phyloP scores from a whole-genome alignment of 2,888 invertebrate species.

The Saturnia pavonia region DNA sequence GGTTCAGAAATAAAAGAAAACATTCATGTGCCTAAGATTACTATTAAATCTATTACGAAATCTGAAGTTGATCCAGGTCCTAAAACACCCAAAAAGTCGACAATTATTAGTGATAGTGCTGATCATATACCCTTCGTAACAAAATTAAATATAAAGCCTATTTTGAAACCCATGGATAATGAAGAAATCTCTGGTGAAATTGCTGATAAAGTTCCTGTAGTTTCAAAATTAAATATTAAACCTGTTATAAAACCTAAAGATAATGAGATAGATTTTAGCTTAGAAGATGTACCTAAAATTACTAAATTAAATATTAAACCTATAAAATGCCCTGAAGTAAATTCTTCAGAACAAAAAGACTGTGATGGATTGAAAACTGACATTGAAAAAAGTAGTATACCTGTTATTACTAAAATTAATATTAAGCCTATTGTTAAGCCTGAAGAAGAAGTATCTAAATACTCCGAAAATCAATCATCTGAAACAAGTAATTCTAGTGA shows the following conservation, averaged over 20 bases:
- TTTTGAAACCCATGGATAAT: conserved; percentile 69
- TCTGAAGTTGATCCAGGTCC: conserved; percentile 47
- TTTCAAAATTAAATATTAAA: conserved; percentile 81
- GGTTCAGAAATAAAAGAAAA: conserved; percentile 58
- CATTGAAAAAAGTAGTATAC: conserved; percentile 69
- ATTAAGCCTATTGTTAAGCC: conserved; percentile 82
- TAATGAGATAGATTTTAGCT: conserved; percentile 69
- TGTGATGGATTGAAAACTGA: conserved; percentile 69
- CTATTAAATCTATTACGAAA: conserved; percentile 77
- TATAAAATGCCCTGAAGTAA: conserved; percentile 72
- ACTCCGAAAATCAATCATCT: conserved; percentile 72
- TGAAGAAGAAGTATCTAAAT: conserved; percentile 61
- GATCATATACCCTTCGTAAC: conserved; percentile 71
- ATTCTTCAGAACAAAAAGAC: conserved; percentile 70
- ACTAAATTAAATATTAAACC: conserved; percentile 80
- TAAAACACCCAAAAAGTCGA: conserved; percentile 52
- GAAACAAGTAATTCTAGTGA: conserved; percentile 76
- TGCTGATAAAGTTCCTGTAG: conserved; percentile 73
- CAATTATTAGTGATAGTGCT: conserved; percentile 48
- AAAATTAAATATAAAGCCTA: conserved; percentile 73
- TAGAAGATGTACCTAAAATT: conserved; percentile 77
- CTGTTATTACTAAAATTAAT: conserved; percentile 77
- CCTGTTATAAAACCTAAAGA: conserved; percentile 76
- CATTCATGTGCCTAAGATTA: conserved; percentile 81
- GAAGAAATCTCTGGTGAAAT: conserved; percentile 54